phyloP scores from a whole-genome alignment of 2,888 invertebrate species.

The Lasioglossum calceatum region DNA sequence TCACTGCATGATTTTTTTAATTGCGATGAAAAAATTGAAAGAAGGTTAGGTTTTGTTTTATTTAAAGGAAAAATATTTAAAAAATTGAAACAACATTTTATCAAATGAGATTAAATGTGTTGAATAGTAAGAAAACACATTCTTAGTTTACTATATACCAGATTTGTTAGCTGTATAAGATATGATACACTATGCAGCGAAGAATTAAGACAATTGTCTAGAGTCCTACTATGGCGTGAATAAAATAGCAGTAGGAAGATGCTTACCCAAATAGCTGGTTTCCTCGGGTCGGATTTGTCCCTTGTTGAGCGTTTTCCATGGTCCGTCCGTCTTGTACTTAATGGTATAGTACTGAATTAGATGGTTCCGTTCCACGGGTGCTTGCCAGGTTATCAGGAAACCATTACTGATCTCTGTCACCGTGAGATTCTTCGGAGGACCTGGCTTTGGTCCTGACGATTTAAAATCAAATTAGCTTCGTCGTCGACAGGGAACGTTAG shows the following conservation, averaged over 20 bases:
- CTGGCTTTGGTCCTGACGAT: conserved; percentile 93
- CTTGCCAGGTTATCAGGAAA: conserved; percentile 95
- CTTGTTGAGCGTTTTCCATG: conserved; percentile 95
- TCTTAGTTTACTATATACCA: no score
- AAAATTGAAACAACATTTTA: no score
- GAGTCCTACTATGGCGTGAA: not conserved
- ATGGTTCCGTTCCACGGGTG: conserved; percentile 92
- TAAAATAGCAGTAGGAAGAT: not conserved
- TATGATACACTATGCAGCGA: no score
- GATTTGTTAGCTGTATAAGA: no score
- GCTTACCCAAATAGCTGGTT: conserved; percentile 93
- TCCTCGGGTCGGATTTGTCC: conserved; percentile 95
- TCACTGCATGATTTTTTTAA: no score
- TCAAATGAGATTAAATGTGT: no score
- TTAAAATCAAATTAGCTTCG: conserved; percentile 32
- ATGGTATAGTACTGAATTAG: conserved; percentile 95
- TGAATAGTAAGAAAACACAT: no score
- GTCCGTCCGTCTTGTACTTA: conserved; percentile 95
- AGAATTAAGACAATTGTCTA: not conserved
- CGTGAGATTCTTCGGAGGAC: conserved; percentile 95
- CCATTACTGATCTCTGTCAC: conserved; percentile 95
- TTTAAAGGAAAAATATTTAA: no score
- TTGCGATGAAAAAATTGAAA: no score
- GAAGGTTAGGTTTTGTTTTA: no score
- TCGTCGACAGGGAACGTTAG: not conserved